A percentile compares a stretch with the other conserved stretches of the same genome.
Evolutionary conservation across 2,113 vertebrate genomes (phyloP).

Genomic region (Mesoclemmys tuberculata): DNA sequence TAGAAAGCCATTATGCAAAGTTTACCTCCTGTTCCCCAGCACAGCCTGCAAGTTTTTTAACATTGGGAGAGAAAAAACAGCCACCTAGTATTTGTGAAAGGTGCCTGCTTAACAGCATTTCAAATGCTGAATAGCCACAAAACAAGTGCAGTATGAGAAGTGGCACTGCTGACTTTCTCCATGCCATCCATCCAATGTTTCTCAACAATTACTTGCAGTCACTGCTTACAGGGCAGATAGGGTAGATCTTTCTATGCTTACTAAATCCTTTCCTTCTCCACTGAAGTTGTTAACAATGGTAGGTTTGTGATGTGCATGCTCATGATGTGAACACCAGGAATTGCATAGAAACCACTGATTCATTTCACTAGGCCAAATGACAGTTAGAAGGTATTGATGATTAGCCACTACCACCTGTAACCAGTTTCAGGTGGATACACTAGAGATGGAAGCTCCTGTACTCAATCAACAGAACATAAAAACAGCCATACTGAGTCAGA

Average conservation of each 20-base stretch:
- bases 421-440: background rate
- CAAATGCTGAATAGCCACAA: background rate
- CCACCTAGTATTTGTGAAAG: background rate
- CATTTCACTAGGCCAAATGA: background rate
- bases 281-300: background rate
- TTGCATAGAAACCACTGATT: background rate
- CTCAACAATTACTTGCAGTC: background rate
- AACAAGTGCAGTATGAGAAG: background rate
- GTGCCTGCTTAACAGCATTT: background rate
- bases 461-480: background rate
- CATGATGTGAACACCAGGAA: background rate
- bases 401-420: background rate
- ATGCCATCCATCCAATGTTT: background rate
- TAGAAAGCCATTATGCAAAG: background rate
- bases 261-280: background rate
- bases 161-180: background rate
- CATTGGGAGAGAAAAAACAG: background rate
- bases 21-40: background rate
- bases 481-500: no score
- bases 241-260: background rate
- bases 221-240: slow-evolving; percentile 1
- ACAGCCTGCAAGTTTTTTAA: background rate
- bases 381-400: background rate
- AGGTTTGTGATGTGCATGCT: background rate
- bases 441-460: background rate